These are phyloP conservation scores for Sinosuthora webbiana DNA, from an alignment of 2,113 vertebrate species.

Conservation along the genomic window DNA sequence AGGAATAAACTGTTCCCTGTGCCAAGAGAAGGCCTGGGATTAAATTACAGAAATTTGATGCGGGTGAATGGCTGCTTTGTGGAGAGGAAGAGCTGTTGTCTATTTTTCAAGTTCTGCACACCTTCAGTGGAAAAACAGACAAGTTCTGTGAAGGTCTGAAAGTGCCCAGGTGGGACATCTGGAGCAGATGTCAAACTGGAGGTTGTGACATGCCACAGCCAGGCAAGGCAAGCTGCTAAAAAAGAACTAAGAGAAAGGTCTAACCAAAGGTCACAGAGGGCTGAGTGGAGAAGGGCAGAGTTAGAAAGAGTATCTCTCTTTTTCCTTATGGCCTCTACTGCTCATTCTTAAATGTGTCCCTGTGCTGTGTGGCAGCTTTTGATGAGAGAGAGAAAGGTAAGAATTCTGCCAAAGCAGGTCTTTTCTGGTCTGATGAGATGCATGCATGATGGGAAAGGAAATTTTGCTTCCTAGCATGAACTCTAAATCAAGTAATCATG, in stretches of 20 bases:
- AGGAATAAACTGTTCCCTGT: conserved; percentile 10
- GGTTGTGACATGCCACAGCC: too few species aligned
- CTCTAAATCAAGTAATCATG: background rate
- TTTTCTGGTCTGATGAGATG: background rate
- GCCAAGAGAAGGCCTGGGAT: background rate
- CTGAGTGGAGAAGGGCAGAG: background rate
- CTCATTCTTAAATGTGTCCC: background rate
- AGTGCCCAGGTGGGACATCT: background rate
- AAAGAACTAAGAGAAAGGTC: background rate
- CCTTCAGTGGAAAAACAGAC: background rate
- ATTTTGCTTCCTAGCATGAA: background rate
- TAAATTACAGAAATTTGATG: conserved; percentile 4
- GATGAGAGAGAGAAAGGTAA: background rate
- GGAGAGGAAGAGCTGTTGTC: background rate
- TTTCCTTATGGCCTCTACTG: background rate
- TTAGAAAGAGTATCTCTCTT: background rate
- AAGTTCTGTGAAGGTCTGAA: background rate
- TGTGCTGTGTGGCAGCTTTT: background rate
- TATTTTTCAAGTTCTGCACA: background rate
- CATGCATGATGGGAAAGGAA: background rate
- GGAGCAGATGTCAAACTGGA: background rate
- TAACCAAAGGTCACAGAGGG: background rate
- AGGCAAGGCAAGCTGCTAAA: background rate
- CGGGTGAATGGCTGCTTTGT: background rate
- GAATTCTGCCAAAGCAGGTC: background rate